Base-by-base conservation (phyloP, 2,888 invertebrate genomes). In the Heteromurus nitidus region DNA sequence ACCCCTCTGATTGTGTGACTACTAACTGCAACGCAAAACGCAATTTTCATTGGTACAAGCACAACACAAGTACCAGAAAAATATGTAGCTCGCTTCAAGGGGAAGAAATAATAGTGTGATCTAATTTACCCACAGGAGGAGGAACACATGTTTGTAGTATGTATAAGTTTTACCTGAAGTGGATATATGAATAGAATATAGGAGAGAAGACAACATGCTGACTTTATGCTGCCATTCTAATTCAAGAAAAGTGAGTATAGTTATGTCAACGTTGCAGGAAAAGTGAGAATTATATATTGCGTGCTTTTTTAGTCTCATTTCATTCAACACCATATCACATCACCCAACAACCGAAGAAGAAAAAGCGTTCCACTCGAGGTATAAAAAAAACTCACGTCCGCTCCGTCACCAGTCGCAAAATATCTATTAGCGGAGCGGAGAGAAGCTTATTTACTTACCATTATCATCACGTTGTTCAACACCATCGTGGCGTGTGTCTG, bases 121-220 rank as follows among this genome's bases (percentile, higher is more conserved):
- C 50, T 73, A 50, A 73, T 62, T 62, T 73, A 26, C 18, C 53
- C 60, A 62, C 1, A 11, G 55, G 44, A n/a, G n/a, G 60, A 62
- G 50, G 55, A 64, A 74, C 55, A 74, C 65, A 65, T 55, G 24
- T 55, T 22, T n/a, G n/a, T n/a, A n/a, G n/a, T n/a, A n/a, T n/a
- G n/a, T n/a, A n/a, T n/a, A n/a, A n/a, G n/a, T n/a, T n/a, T n/a
- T 20, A 55, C 55, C 20, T 55, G 20, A 9, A 55, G 24, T 55
- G 55, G 7, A 3, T 24, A 22, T n/a, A 3, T 20, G 7, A n/a
- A n/a, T n/a, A n/a, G n/a, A n/a, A 50, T 5, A 50, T 9, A 50
- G 50, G 50, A 50, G 22, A 22, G 20, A 26, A 28, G 53, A 74
- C 74, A 36, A 65, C 74, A 74, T 74, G 74, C 64, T 53, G 65